Percentiles rank a stretch among this genome's conserved stretches.
phyloP scores from a whole-genome alignment of 1,140 invertebrate genomes.

The Ceratitis capitata region DNA sequence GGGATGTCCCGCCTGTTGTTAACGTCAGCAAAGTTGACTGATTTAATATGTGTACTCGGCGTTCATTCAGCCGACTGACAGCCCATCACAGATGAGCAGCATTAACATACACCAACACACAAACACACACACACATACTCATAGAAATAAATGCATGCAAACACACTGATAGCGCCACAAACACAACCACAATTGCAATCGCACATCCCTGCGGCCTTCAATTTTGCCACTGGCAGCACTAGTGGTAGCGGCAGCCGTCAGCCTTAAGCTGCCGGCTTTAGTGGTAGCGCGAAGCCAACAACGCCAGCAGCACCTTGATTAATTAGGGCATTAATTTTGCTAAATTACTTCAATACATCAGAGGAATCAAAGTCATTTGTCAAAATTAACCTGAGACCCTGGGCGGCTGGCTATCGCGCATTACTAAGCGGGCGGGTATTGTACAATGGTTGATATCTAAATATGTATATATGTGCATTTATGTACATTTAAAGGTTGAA shows the following conservation, averaged over 20 bases:
- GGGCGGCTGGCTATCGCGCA: not conserved
- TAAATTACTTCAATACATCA: slow-evolving; percentile 63
- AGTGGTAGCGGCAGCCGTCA: not conserved
- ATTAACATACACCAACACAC: too few relatives aligned
- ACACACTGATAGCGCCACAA: not conserved
- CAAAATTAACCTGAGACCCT: slow-evolving; percentile 59
- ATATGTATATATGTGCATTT: not conserved
- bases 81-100: not conserved
- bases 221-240: not conserved
- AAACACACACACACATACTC: too few relatives aligned
- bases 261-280: not conserved
- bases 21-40: not conserved
- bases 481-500: not conserved
- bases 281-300: too few relatives aligned
- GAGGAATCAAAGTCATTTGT: slow-evolving; percentile 64
- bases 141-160: too few relatives aligned
- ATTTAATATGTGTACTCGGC: not conserved
- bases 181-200: not conserved
- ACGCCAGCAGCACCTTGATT: slow-evolving; percentile 20
- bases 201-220: not conserved
- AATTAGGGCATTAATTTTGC: slow-evolving; percentile 59
- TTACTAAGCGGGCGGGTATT: not conserved
- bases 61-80: not conserved
- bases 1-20: not conserved
- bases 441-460: not conserved